Evolutionary conservation across 2,797 vertebrate species (phyloP), one percentile per base, ranked within the genome.

Genomic region (Zenarchopterus dispar): DNA sequence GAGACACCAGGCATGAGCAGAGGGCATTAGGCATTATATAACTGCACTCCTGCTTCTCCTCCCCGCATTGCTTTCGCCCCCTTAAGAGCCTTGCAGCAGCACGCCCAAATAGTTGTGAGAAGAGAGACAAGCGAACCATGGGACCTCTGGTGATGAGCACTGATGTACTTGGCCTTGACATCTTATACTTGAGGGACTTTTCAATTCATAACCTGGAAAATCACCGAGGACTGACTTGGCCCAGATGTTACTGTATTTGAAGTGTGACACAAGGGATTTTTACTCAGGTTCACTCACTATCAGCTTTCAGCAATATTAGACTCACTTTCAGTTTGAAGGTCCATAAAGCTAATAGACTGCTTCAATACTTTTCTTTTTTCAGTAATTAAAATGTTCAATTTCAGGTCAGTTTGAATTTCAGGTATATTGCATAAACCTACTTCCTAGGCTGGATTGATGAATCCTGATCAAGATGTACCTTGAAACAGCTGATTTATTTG

Each of bases 1-100:
- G 10, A n/a, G 58, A 74, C 57, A 62, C 55, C 0, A 21, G 62
- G 73, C 72, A 73, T 62, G 66, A 68, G 70, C 66, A 57, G 73
- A 82, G 78, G 73, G 75, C 81, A 80, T 86, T 83, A 75, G 73
- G 44, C 49, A 36, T 91, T 92, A 88, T 75, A 70, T 87, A 89
- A 90, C 82, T 42, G 66, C 69, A 48, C 62, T 67, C 58, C 66
- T 0, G 3, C 61, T 41, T 36, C 63, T 61, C 58, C 58, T 56
- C 46, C 53, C 48, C 36, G 21, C 24, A 41, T 67, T 64, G 60
- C 42, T 41, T 56, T 18, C 55, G 48, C 62, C 61, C 54, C 69
- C 36, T 56, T 23, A 53, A 57, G 60, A 71, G 70, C 50, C 31
- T 60, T 21, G 46, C 41, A 72, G 78, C 62, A 50, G 26, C 3